Percentiles rank a stretch among this genome's conserved stretches.
These are phyloP conservation scores for Lacerta viridis DNA, from an alignment of 2,797 vertebrate species.

Conservation along the genomic window DNA sequence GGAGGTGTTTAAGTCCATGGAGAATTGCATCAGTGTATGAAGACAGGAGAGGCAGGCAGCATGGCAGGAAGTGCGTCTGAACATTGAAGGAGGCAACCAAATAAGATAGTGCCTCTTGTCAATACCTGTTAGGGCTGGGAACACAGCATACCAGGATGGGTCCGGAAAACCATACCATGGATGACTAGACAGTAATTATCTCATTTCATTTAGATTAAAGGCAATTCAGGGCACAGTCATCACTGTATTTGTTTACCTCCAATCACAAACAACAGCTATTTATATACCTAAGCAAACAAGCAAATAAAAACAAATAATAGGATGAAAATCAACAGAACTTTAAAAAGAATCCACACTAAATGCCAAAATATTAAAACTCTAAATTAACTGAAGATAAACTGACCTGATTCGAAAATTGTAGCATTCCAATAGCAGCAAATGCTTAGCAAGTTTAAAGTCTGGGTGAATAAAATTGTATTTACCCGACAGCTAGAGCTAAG, in stretches of 20 bases:
- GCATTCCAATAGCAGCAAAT: not conserved
- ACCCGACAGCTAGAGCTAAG: too few species aligned
- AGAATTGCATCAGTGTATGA: too few species aligned
- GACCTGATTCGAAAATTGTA: not conserved
- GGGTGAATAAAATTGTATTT: not conserved
- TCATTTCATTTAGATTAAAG: not conserved
- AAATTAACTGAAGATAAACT: not conserved
- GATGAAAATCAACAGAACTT: not conserved
- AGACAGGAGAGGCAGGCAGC: not conserved
- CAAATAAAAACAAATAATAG: not conserved
- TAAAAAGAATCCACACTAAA: not conserved
- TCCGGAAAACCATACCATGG: not conserved
- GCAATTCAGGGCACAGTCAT: not conserved
- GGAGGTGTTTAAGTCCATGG: fast-evolving
- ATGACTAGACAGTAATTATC: not conserved
- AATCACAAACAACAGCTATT: not conserved
- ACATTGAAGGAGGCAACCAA: not conserved
- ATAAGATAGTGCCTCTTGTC: not conserved
- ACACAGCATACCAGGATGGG: not conserved
- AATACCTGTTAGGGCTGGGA: not conserved
- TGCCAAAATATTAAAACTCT: not conserved
- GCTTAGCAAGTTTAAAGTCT: too few species aligned
- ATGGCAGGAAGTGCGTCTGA: not conserved
- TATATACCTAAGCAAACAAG: not conserved
- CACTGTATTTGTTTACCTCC: too few species aligned